Conservation (phyloP, 2,113 vertebrate species). For the Charadrius vociferus region DNA sequence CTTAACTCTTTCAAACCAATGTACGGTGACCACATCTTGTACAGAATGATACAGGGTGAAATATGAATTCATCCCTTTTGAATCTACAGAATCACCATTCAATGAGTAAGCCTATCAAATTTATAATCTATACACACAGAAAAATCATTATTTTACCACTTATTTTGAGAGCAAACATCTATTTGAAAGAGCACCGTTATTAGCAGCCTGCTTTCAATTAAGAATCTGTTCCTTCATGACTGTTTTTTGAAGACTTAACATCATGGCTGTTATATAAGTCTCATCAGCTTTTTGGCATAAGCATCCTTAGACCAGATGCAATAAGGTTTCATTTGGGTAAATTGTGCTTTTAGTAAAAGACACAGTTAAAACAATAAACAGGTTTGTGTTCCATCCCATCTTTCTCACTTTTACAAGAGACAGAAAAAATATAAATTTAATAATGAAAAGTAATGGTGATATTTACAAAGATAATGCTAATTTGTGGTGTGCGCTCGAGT, state of each 20-base stretch:
- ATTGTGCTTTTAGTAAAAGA: not conserved
- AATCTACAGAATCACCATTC: not conserved
- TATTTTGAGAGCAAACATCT: constrained; percentile 3
- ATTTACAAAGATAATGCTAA: constrained; percentile 19
- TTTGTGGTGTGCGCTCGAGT: not conserved
- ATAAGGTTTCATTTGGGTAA: constrained; percentile 19
- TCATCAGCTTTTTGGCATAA: constrained; percentile 42
- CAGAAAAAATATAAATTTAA: not conserved
- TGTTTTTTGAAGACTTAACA: constrained; percentile 39
- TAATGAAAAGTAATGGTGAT: constrained; percentile 30
- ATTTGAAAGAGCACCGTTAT: constrained; percentile 5
- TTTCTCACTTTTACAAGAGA: constrained; percentile 1
- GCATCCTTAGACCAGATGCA: constrained; percentile 25
- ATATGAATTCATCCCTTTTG: not conserved
- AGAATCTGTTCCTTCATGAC: constrained; percentile 46
- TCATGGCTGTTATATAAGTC: not conserved
- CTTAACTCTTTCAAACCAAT: constrained; percentile 21
- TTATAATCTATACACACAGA: not conserved
- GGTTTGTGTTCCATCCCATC: not conserved
- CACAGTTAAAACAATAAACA: not conserved
- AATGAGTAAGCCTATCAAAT: not conserved
- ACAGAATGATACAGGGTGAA: not conserved
- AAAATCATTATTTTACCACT: constrained; percentile 7
- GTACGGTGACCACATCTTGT: not conserved
- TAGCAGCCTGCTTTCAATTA: constrained; percentile 58